Base-by-base conservation (phyloP, 2,888 invertebrate genomes). In the Polymixis flavicincta region DNA sequence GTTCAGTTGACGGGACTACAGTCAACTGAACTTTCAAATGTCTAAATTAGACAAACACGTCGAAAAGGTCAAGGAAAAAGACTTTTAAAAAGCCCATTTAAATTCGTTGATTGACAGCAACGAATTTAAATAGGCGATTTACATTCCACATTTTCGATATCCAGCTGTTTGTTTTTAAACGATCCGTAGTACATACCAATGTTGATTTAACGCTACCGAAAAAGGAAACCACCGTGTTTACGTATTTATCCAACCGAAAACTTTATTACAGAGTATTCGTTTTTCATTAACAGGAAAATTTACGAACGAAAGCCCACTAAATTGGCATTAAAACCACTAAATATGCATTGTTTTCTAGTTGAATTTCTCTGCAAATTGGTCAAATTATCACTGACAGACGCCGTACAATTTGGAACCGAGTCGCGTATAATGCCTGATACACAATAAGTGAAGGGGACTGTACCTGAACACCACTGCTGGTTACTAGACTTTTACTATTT, bases 251-350 rank as follows among this genome's bases (percentile, higher is more conserved):
- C 14, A 28, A 13, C 61, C 37, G 8, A 50, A 22, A 74, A 59
- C 11, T 22, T 54, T 8, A 50, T 64, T 14, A 60, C 28, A 60
- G 50, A n/a, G 14, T 68, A 72, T 74, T 48, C 13, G n/a, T 66
- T 69, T 67, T 65, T 42, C 61, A 78, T 72, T 65, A 32, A 61
- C 69, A 45, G 14, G 57, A 25, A 32, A 78, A 71, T 82, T 77
- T 60, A 73, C 42, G 61, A 55, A 78, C 69, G 63, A 70, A 55
- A 81, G 54, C 52, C 64, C 52, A 67, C 64, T 14, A 50, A 80
- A 83, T 83, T 69, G 71, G 25, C 73, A 77, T 74, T 85, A 66
- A 74, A 72, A 75, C 77, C 69, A 60, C 70, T 74, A 83, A 83
- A 80, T 76, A 80, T 77, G 75, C 75, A 76, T 63, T 78, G 71